phyloP scores from a whole-genome alignment of 2,113 vertebrate genomes.

The Crotalus horridus region DNA sequence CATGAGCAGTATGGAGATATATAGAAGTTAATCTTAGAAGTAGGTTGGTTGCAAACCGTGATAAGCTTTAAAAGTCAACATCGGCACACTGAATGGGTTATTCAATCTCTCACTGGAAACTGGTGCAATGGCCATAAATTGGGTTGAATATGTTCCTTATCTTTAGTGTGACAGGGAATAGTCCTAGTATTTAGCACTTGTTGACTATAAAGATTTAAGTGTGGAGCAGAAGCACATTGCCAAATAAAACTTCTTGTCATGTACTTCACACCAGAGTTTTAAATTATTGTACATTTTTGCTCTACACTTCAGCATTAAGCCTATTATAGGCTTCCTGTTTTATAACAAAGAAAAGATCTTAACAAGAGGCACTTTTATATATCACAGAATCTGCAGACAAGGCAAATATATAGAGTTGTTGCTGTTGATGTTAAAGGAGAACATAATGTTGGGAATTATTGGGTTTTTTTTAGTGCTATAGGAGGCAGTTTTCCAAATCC shows the following conservation, averaged over 20 bases:
- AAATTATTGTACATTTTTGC: background rate
- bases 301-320: conserved; percentile 7
- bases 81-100: background rate
- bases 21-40: background rate
- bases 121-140: background rate
- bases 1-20: background rate
- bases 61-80: background rate
- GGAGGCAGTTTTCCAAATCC: conserved; percentile 52
- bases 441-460: conserved; percentile 52
- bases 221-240: background rate
- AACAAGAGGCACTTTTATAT: conserved; percentile 36
- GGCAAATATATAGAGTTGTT: conserved; percentile 10
- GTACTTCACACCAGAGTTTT: background rate
- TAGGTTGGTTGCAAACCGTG: background rate
- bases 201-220: background rate
- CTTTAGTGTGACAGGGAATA: background rate
- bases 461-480: conserved; percentile 38
- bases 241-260: background rate
- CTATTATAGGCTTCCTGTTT: conserved; percentile 6
- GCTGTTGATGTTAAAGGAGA: conserved; percentile 24
- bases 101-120: background rate
- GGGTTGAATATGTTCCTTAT: background rate
- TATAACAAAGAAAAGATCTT: conserved; percentile 3
- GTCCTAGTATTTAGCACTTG: background rate
- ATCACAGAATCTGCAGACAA: background rate